Percentiles rank a stretch among this genome's conserved stretches.
Evolutionary conservation across 2,113 vertebrate genomes (phyloP).

Genomic region (Malurus cyaneus): DNA sequence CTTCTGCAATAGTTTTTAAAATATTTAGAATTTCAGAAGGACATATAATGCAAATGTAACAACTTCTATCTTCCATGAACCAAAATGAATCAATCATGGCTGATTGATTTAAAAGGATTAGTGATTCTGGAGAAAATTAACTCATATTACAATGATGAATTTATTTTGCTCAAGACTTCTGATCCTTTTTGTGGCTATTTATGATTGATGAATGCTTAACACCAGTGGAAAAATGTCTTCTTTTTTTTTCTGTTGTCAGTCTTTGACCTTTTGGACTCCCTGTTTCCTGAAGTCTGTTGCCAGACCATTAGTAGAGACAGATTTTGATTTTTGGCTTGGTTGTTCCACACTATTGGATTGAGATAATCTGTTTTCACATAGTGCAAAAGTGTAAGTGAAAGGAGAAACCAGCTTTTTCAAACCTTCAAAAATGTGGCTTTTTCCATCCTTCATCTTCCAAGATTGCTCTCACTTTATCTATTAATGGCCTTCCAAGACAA

Average conservation of each 20-base stretch:
- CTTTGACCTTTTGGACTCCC: background rate
- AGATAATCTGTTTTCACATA: background rate
- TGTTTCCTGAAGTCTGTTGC: background rate
- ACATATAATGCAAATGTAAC: background rate
- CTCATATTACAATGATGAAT: background rate
- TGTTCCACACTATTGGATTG: background rate
- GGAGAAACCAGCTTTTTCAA: background rate
- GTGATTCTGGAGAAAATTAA: background rate
- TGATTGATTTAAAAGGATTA: background rate
- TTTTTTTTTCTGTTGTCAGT: background rate
- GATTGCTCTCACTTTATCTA: background rate
- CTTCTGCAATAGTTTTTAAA: background rate
- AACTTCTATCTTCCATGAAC: background rate
- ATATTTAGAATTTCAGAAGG: background rate
- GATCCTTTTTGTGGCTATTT: conserved; percentile 6
- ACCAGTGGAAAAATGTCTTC: background rate
- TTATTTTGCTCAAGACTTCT: background rate
- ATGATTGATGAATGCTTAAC: background rate
- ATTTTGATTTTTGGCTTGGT: background rate
- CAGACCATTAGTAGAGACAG: background rate
- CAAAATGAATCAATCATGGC: background rate
- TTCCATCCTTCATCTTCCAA: background rate
- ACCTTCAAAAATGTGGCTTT: background rate
- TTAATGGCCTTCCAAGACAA: background rate
- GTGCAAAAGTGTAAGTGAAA: background rate